phyloP scores from a whole-genome alignment of 2,888 invertebrate species.

The Pachliopta kotzebuea region DNA sequence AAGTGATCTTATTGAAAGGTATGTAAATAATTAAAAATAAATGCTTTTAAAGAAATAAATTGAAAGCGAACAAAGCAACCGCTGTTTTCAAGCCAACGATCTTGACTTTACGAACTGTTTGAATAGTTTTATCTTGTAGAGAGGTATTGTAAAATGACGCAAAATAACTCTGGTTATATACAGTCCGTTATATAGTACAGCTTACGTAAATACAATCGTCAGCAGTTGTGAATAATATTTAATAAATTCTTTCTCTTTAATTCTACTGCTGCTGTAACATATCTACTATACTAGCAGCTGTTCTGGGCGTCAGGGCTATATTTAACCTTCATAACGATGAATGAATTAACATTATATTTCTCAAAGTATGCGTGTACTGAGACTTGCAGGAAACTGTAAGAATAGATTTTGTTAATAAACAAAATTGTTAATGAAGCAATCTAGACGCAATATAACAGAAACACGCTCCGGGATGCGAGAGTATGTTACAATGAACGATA shows the following conservation, averaged over 20 bases:
- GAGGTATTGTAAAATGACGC: conserved; percentile 17
- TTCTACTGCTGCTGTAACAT: neutral
- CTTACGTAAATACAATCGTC: conserved; percentile 1
- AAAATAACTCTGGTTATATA: neutral
- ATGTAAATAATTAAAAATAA: neutral
- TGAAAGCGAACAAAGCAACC: neutral
- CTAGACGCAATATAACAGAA: neutral
- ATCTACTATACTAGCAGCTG: too few relatives aligned
- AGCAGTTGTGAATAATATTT: neutral
- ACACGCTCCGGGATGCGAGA: neutral
- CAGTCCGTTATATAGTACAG: neutral
- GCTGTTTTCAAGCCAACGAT: conserved; percentile 18
- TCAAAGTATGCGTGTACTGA: neutral
- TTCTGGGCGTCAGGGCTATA: too few relatives aligned
- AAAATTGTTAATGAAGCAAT: neutral
- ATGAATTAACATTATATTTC: neutral
- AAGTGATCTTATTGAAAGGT: neutral
- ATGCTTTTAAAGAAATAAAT: neutral
- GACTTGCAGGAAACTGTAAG: neutral
- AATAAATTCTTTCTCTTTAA: neutral
- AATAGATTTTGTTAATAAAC: conserved; percentile 2
- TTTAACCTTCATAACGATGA: neutral
- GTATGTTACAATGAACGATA: neutral
- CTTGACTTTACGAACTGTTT: conserved; percentile 20
- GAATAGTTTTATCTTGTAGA: conserved; percentile 5